Evolutionary conservation across 2,113 vertebrate species (phyloP).

Genomic region (Litocranius walleri): DNA sequence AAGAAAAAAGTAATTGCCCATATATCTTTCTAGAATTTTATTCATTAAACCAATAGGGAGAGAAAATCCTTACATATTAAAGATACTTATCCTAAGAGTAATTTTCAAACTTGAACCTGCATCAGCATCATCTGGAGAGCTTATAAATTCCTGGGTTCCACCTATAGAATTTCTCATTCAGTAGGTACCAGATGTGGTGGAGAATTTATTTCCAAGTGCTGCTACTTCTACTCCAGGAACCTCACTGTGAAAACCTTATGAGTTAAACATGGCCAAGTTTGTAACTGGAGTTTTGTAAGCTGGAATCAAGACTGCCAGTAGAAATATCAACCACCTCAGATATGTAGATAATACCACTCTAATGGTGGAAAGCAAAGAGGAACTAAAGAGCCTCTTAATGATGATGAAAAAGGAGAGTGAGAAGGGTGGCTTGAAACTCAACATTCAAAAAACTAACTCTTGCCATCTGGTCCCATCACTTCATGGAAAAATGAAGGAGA

Average conservation of each 20-base stretch:
- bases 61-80: not conserved
- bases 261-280: not conserved
- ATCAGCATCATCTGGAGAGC: not conserved
- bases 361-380: not conserved
- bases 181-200: accelerated
- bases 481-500: not conserved
- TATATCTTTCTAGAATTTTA: not conserved
- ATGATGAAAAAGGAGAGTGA: not conserved
- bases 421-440: not conserved
- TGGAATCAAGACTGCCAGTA: not conserved
- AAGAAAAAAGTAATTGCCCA: not conserved
- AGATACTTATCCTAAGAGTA: not conserved
- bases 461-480: not conserved
- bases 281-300: not conserved
- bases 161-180: not conserved
- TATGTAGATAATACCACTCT: not conserved
- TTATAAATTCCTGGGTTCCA: not conserved
- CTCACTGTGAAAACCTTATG: not conserved
- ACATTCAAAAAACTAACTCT: not conserved
- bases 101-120: not conserved
- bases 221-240: not conserved
- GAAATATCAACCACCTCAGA: not conserved
- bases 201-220: not conserved
- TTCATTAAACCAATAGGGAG: not conserved
- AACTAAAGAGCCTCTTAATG: not conserved